These are phyloP conservation scores for Eilema depressum DNA, from an alignment of 2,888 invertebrate species.

Conservation along the genomic window DNA sequence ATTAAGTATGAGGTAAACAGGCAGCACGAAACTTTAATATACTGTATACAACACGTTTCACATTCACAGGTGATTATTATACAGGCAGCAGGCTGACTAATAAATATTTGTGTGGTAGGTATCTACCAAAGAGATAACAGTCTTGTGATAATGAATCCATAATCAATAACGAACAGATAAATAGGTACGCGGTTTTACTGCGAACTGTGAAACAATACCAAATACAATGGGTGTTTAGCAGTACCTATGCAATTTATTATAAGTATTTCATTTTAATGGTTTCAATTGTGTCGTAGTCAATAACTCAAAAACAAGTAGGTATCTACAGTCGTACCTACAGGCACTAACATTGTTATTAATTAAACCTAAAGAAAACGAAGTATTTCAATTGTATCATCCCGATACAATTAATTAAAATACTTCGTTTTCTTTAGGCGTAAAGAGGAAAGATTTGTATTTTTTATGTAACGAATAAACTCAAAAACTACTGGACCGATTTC, in stretches of 20 bases:
- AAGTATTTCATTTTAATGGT: neutral
- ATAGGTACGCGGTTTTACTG: constrained; percentile 1
- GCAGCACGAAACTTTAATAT: neutral
- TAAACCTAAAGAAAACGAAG: no score
- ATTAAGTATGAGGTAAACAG: neutral
- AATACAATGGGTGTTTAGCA: neutral
- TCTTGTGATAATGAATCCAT: constrained; percentile 41
- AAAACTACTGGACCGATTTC: no score
- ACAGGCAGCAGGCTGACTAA: constrained; percentile 40
- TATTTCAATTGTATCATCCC: no score
- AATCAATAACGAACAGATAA: constrained; percentile 41
- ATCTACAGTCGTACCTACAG: no score
- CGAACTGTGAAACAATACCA: neutral
- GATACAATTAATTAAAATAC: no score
- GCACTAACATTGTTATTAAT: no score
- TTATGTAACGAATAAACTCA: no score
- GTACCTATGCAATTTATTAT: neutral
- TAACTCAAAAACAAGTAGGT: no score
- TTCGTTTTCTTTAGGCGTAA: no score
- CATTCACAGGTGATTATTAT: constrained; percentile 43
- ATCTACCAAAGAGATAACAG: constrained; percentile 46
- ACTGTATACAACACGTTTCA: constrained; percentile 29
- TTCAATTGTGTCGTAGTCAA: neutral
- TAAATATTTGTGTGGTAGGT: constrained; percentile 41
- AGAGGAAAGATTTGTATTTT: no score